These are phyloP conservation scores for Peromyscus aztecus DNA, from an alignment of 2,797 vertebrate species.

Conservation along the genomic window DNA sequence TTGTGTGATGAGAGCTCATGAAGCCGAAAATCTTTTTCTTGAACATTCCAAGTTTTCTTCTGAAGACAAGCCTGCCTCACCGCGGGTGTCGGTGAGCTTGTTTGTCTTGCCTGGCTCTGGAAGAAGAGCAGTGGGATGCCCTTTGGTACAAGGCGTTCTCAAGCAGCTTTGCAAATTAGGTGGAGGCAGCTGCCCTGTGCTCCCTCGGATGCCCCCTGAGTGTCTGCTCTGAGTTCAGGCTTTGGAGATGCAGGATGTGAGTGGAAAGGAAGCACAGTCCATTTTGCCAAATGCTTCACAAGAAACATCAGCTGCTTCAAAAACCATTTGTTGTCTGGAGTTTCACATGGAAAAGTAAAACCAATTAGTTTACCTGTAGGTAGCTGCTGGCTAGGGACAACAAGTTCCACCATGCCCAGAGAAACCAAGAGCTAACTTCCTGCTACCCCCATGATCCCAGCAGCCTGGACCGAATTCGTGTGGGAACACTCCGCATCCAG, in stretches of 20 bases:
- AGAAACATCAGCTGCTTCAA: slow-evolving; percentile 52
- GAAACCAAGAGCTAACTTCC: background rate
- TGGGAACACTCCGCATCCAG: background rate
- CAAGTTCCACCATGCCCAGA: background rate
- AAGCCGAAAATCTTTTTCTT: slow-evolving; percentile 39
- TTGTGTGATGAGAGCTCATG: slow-evolving; percentile 34
- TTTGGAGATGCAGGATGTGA: background rate
- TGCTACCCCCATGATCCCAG: background rate
- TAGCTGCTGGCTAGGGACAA: slow-evolving; percentile 4
- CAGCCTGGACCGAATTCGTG: background rate
- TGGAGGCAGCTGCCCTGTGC: background rate
- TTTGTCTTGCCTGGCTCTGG: slow-evolving; percentile 3
- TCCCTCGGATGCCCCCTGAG: background rate
- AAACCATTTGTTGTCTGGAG: slow-evolving; percentile 23
- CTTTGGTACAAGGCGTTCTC: slow-evolving; percentile 10
- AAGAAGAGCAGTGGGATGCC: background rate
- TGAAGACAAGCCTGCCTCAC: slow-evolving; percentile 1
- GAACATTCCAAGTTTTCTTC: slow-evolving; percentile 47
- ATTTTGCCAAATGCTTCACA: background rate
- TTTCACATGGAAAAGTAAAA: background rate
- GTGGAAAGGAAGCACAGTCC: background rate
- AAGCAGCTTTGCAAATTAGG: slow-evolving; percentile 55
- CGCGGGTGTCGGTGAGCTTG: background rate
- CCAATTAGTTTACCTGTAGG: slow-evolving; percentile 7
- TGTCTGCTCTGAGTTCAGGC: background rate